Percentiles rank a stretch among this genome's conserved stretches.
Evolutionary conservation across 2,888 invertebrate genomes (phyloP).

Genomic region (Agrochola macilenta): DNA sequence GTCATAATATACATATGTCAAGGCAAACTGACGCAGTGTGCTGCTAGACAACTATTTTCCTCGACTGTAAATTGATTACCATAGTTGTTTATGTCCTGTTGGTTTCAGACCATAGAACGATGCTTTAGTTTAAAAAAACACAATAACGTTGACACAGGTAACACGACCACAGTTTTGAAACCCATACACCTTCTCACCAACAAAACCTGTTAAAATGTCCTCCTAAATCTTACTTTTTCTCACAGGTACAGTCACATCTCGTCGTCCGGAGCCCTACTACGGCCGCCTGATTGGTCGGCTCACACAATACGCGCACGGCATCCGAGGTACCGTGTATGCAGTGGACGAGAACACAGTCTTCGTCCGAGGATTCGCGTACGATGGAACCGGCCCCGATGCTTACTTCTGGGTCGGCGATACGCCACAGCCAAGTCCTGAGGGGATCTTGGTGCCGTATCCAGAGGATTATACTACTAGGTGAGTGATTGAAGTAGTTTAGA

Average conservation of each 20-base stretch:
- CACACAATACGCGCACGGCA: conserved; percentile 94
- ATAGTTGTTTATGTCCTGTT: background rate
- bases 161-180: background rate
- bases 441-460: conserved; percentile 96
- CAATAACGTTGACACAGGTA: background rate
- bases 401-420: conserved; percentile 98
- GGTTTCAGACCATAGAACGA: background rate
- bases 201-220: background rate
- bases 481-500: conserved; percentile 70
- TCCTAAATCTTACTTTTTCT: conserved; percentile 2
- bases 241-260: conserved; percentile 73
- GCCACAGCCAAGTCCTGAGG: conserved; percentile 94
- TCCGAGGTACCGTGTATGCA: conserved; percentile 95
- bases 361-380: conserved; percentile 96
- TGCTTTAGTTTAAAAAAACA: background rate
- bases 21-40: background rate
- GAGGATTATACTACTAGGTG: conserved; percentile 95
- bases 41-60: background rate
- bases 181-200: background rate
- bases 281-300: conserved; percentile 94
- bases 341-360: conserved; percentile 97
- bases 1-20: background rate
- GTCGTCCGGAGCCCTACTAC: conserved; percentile 92
- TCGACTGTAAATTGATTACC: background rate
- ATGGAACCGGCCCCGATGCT: conserved; percentile 96